These are phyloP conservation scores for Beris chalybata DNA, from an alignment of 2,888 invertebrate genomes.

Conservation along the genomic window DNA sequence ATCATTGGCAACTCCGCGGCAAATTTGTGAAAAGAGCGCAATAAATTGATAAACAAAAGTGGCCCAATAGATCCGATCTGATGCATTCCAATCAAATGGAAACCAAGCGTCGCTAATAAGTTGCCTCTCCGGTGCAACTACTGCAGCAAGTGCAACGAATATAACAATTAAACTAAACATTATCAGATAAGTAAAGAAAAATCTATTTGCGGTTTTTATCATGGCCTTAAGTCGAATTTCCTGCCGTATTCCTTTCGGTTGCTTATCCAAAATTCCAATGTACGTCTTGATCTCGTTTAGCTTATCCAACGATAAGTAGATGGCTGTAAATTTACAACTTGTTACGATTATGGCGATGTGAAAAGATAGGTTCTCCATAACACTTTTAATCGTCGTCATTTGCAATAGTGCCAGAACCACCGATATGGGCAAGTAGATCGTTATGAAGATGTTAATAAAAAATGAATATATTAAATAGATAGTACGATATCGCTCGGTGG, in stretches of 20 bases:
- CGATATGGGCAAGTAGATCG: background rate
- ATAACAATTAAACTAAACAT: too few relatives aligned
- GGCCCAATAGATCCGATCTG: background rate
- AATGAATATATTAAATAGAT: background rate
- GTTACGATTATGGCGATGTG: background rate
- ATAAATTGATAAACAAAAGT: background rate
- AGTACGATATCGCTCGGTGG: background rate
- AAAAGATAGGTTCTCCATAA: background rate
- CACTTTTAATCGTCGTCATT: background rate
- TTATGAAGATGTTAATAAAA: background rate
- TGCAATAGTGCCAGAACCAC: background rate
- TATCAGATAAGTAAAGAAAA: too few relatives aligned
- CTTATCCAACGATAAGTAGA: background rate
- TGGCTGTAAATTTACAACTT: background rate
- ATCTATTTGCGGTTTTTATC: too few relatives aligned
- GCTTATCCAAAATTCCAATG: background rate
- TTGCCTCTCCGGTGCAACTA: background rate
- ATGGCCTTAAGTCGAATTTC: background rate
- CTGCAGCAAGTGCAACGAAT: background rate
- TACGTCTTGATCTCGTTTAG: background rate
- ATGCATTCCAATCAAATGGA: constrained; percentile 1
- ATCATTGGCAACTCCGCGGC: background rate
- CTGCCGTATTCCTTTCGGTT: background rate
- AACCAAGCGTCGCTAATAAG: background rate
- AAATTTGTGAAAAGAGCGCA: background rate